These are phyloP conservation scores for Liparis tanakae DNA, from an alignment of 2,797 vertebrate genomes.

Conservation along the genomic window DNA sequence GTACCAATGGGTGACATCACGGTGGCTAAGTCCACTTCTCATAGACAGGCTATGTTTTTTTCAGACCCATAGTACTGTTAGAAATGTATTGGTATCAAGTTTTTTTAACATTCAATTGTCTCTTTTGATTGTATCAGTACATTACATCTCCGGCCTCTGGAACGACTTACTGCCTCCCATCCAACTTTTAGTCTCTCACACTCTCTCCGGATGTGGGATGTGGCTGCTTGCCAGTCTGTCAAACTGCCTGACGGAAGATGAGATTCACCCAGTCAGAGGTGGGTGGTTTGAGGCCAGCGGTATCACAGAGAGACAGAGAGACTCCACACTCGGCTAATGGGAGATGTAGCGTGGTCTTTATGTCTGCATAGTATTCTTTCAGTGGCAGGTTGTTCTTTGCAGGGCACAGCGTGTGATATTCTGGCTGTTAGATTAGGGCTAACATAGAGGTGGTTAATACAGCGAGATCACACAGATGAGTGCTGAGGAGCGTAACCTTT, in stretches of 20 bases:
- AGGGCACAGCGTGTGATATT: not conserved
- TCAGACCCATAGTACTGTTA: not conserved
- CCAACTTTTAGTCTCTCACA: not conserved
- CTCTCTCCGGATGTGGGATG: not conserved
- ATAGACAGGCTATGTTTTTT: not conserved
- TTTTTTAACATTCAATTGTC: not conserved
- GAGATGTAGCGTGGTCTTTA: not conserved
- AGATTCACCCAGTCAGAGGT: slow-evolving; percentile 19
- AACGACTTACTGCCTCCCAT: not conserved
- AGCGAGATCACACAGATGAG: slow-evolving; percentile 9
- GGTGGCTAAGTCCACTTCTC: not conserved
- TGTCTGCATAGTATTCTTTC: not conserved
- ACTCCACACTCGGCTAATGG: slow-evolving; percentile 7
- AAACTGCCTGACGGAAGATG: slow-evolving; percentile 22
- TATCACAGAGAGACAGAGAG: not conserved
- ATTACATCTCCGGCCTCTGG: not conserved
- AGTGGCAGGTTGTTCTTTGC: slow-evolving; percentile 10
- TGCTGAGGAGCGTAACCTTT: slow-evolving; percentile 1
- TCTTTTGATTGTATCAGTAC: not conserved
- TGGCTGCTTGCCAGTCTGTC: slow-evolving; percentile 15
- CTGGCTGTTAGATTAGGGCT: not conserved
- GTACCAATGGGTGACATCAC: not conserved
- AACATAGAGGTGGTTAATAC: slow-evolving; percentile 10
- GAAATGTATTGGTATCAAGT: not conserved
- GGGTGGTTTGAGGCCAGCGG: not conserved